phyloP scores from a whole-genome alignment of 2,113 vertebrate species.

The Grus americana region DNA sequence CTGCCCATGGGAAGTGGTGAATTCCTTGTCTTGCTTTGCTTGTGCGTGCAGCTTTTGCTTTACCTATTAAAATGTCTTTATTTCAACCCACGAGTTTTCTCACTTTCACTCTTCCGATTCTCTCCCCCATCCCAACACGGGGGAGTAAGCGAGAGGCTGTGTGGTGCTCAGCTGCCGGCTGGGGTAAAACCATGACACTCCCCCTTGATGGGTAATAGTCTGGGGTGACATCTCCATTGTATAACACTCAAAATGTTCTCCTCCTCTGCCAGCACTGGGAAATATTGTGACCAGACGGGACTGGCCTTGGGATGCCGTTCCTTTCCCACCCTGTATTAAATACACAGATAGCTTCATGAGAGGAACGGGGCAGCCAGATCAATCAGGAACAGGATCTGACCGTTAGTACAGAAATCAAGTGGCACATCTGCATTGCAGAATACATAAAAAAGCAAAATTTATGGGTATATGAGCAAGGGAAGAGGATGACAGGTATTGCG shows the following conservation, averaged over 20 bases:
- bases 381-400: background rate
- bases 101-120: no score
- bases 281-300: background rate
- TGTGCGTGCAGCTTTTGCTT: no score
- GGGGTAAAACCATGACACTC: no score
- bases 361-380: background rate
- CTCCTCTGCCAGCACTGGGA: background rate
- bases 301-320: background rate
- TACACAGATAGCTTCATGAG: background rate
- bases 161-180: no score
- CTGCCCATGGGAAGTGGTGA: no score
- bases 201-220: no score
- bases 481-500: fast-evolving
- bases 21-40: no score
- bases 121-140: no score
- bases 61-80: no score
- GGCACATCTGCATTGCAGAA: background rate
- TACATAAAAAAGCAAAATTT: background rate
- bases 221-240: background rate
- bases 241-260: background rate
- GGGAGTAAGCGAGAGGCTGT: no score
- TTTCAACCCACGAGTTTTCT: no score
- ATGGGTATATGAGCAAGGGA: background rate
- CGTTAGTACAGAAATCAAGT: background rate
- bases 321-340: background rate